Evolutionary conservation across 2,888 invertebrate genomes (phyloP).

Genomic region (Catonia carolina): DNA sequence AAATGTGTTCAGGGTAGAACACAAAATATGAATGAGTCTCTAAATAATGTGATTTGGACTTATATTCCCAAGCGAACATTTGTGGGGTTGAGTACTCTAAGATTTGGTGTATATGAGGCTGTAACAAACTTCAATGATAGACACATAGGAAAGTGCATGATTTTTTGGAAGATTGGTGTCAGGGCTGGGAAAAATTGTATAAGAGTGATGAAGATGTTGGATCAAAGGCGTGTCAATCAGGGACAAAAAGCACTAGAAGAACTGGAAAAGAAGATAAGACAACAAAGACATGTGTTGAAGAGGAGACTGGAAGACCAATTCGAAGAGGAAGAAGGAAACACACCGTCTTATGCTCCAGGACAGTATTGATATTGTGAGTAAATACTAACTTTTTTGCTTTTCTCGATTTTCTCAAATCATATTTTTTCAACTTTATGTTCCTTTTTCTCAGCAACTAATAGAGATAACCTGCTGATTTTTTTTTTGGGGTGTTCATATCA

Average conservation of each 20-base stretch:
- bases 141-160: background rate
- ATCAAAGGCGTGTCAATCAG: background rate
- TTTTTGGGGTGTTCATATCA: background rate
- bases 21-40: conserved; percentile 14
- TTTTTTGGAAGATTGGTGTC: background rate
- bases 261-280: conserved; percentile 8
- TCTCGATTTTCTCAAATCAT: background rate
- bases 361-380: background rate
- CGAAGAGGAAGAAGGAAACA: background rate
- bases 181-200: background rate
- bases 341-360: background rate
- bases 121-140: conserved; percentile 17
- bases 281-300: background rate
- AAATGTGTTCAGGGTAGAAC: conserved; percentile 14
- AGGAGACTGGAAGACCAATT: conserved; percentile 16
- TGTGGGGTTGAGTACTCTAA: conserved; percentile 3
- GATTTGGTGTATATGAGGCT: conserved; percentile 14
- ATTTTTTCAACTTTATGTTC: background rate
- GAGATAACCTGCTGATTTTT: background rate
- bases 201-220: background rate
- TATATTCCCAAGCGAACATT: conserved; percentile 11
- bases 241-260: conserved; percentile 3
- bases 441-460: background rate
- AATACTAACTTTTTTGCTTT: background rate
- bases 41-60: conserved; percentile 18